Evolutionary conservation across 2,113 vertebrate genomes (phyloP), one percentile per base, ranked within the genome.

Genomic region (Trogon surrucura): DNA sequence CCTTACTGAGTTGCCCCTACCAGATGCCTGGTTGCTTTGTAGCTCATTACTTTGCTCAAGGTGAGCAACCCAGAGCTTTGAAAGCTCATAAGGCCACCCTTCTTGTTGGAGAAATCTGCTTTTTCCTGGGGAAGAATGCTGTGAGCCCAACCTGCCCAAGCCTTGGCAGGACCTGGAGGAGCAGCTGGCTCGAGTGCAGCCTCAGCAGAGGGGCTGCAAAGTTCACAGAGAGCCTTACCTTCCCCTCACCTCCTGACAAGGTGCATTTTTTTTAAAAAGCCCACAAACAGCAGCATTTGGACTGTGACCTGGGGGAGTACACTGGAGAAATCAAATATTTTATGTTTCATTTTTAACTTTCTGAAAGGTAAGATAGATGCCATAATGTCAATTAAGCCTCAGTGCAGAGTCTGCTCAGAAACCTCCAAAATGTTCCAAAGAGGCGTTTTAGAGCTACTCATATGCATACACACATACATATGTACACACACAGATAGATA

Each of bases 121-220:
- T 78, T 82, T 62, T 66, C 45, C 44, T 30, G 18, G 50, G 53
- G n/a, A 54, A 0, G 17, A 69, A 54, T 2, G 3, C 36, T 30
- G 5, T 10, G 14, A 93, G 12, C 41, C 10, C 4, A n/a, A 51
- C 22, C 41, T 20, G 11, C 17, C 8, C 1, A 2, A 1, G 1
- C 17, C 21, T 25, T 3, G 0, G 66, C 23, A 29, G 30, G 45
- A 72, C 50, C 53, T 14, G 10, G 30, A 81, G 36, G 23, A 61
- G 12, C 50, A 77, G 71, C 74, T 70, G 74, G 22, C 45, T 57
- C 50, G 9, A 27, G 4, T 30, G 13, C 13, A 32, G 15, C 36
- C 51, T 51, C 83, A 79, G 14, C 48, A 75, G 51, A 54, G 32
- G 16, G 26, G 19, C 36, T 73, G n/a, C 22, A 30, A 50, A 84